Percentiles rank a stretch among this genome's conserved stretches.
These are phyloP conservation scores for Erethizon dorsatum DNA, from an alignment of 2,797 vertebrate species.

Conservation along the genomic window DNA sequence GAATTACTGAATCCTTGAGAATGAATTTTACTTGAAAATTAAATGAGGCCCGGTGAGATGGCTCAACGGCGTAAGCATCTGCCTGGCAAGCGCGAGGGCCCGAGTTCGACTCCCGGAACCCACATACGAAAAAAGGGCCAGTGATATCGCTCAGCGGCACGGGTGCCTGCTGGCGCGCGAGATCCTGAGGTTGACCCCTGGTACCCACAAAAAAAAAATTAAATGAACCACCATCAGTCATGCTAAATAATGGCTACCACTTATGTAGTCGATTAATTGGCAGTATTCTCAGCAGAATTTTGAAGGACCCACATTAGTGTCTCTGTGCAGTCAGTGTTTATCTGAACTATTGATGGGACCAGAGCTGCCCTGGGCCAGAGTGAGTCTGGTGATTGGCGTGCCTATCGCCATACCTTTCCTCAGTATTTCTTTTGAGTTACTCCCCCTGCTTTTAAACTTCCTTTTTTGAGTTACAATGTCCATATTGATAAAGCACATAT, in stretches of 20 bases:
- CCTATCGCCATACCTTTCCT: not conserved
- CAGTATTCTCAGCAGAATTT: not conserved
- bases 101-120: too few species aligned
- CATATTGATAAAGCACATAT: not conserved
- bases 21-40: constrained; percentile 39
- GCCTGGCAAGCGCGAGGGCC: too few species aligned
- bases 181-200: too few species aligned
- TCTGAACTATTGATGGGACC: not conserved
- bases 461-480: not conserved
- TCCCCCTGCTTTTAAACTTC: not conserved
- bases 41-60: not conserved
- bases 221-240: not conserved
- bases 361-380: not conserved
- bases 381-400: not conserved
- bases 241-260: not conserved
- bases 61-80: too few species aligned
- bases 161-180: too few species aligned
- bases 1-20: constrained; percentile 15
- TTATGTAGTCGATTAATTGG: not conserved
- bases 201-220: too few species aligned
- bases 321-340: not conserved
- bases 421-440: not conserved
- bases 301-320: not conserved
- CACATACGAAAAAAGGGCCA: too few species aligned
- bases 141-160: too few species aligned